A percentile compares a stretch with the other conserved stretches of the same genome.
Conservation (phyloP, 1,140 invertebrate species). For the Ips typographus region DNA sequence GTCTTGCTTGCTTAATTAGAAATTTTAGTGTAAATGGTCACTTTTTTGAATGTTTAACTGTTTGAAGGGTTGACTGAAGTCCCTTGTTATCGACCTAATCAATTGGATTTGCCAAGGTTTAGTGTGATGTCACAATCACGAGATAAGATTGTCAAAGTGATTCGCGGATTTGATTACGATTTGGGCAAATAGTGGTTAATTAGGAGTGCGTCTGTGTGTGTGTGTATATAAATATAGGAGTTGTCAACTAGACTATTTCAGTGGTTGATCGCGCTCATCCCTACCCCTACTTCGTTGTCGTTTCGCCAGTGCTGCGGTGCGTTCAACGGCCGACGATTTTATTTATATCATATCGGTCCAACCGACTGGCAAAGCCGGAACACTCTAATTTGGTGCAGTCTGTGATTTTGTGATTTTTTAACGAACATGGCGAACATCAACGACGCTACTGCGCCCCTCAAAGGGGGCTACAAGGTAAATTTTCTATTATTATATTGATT, state of each 20-base stretch:
- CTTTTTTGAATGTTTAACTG: too few relatives aligned
- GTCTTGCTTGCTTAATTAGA: too few relatives aligned
- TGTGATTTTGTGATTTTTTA: conserved; percentile 38
- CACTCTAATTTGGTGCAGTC: conserved; percentile 19
- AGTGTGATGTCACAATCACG: too few relatives aligned
- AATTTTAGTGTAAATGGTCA: too few relatives aligned
- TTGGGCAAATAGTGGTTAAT: neutral
- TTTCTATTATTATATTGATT: neutral
- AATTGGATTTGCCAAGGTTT: too few relatives aligned
- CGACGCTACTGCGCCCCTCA: conserved; percentile 34
- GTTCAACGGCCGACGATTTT: conserved; percentile 1
- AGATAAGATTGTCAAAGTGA: too few relatives aligned
- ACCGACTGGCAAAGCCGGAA: conserved; percentile 21
- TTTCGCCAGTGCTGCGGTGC: neutral
- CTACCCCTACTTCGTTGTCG: neutral
- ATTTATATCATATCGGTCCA: conserved; percentile 25
- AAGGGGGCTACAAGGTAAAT: conserved; percentile 44
- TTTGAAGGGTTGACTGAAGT: too few relatives aligned
- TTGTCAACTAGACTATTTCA: neutral
- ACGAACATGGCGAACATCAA: conserved; percentile 36
- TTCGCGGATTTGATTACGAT: too few relatives aligned
- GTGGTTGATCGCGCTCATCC: neutral
- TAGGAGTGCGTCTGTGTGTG: neutral
- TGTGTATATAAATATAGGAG: neutral
- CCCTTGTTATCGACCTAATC: too few relatives aligned